Evolutionary conservation across 2,888 invertebrate genomes (phyloP), one percentile per base, ranked within the genome.

Genomic region (Epistrophe eligans): DNA sequence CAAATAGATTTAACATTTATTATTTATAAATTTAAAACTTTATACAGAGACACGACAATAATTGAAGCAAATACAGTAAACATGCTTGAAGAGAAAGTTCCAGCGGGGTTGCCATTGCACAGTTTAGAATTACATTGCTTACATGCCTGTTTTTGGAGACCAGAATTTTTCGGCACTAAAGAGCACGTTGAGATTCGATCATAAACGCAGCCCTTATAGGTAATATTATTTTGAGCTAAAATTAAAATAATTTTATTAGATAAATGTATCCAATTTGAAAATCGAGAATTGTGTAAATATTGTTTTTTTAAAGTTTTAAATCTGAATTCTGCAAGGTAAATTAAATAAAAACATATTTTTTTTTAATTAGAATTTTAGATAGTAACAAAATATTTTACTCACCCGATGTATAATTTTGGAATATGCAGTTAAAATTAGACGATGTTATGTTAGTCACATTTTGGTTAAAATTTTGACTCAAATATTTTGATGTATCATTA

Each of bases 91-190:
- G 90, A 90, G 67, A 90, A 89, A n/a, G 90, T 90, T 13, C 89
- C 91, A 1, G 91, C 91, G 0, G 91, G 89, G 74, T 91, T 92
- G n/a, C n/a, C n/a, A n/a, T n/a, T n/a, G 81, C 92, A 92, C 55
- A 89, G 82, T 35, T 90, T 60, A 2, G 88, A 89, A 5, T 79
- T 79, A 52, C 91, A 91, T 35, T 77, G 45, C 0, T 0, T 3
- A 48, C 91, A 92, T 35, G 67, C 67, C 73, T 88, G 6, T 2
- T 0, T 15, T 4, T 10, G 17, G n/a, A 17, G 48, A 1, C 11
- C 17, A 35, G 7, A 8, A 8, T 17, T 1, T 9, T 76, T 79
- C 0, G 66, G 32, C 0, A 24, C 24, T 24, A 87, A 43, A 0
- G 0, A 2, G 13, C 87, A 87, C 4, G 24, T 28, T 0, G 0